Base-by-base conservation (phyloP, 2,888 invertebrate species). In the Tinea pellionella region DNA sequence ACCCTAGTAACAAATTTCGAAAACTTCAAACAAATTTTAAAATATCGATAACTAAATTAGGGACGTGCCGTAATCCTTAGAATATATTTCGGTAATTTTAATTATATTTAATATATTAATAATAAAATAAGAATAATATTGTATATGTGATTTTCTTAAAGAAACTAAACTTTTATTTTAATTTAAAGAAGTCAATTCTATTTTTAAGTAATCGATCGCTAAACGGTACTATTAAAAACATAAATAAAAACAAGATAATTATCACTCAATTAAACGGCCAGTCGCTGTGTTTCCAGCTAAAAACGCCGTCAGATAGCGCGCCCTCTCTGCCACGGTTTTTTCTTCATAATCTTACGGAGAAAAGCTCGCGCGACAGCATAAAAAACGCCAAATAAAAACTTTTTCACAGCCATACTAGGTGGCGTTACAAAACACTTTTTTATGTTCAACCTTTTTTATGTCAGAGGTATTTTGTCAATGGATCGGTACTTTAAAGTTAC, bases 301-400 rank as follows among this genome's bases (percentile, higher is more conserved):
- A 53, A 53, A 53, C 8, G 47, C 12, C 24, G 8, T 53, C 53
- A 53, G 4, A 53, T 4, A 53, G 12, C 65, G 67, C 78, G 78
- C 78, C 79, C 78, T 79, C 79, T 78, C 58, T 59, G 57, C 61
- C 60, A 18, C n/a, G 18, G 18, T 24, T 53, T 53, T 24, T 53
- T 24, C 24, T 15, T 9, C 16, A 15, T 47, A 47, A 47, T 16
- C 15, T 37, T 47, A 41, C 13, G 2, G 41, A n/a, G 13, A 13
- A 12, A 2, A 2, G 12, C 41, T 41, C 41, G 41, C 41, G 41
- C 47, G 37, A n/a, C n/a, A 47, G 37, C 8, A 53, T 4, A 70
- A 70, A 75, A 78, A 74, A 64, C 65, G 62, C 60, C 13, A 58
- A 6, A 60, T 64, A 75, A 80, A 80, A 80, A 75, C 63, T 59